A percentile compares a stretch with the other conserved stretches of the same genome.
These are phyloP conservation scores for Pseudachorutes palmiensis DNA, from an alignment of 1,140 invertebrate genomes.

Conservation along the genomic window DNA sequence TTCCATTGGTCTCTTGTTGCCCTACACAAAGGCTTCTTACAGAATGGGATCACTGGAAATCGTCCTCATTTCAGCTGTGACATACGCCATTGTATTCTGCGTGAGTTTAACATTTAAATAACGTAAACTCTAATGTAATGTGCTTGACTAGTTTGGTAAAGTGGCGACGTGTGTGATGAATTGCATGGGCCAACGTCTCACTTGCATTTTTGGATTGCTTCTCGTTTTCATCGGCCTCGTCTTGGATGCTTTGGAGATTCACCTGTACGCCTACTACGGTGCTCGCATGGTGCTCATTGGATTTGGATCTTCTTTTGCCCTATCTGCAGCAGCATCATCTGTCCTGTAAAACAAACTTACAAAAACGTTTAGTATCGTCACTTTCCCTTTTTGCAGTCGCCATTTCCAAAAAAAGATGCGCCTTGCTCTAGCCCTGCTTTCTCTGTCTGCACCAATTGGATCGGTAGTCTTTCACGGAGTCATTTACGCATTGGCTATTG, in stretches of 20 bases:
- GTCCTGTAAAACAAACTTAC: neutral
- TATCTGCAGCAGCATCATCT: constrained; percentile 10
- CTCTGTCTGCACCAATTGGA: constrained; percentile 1
- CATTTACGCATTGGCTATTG: neutral
- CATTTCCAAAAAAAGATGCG: constrained; percentile 6
- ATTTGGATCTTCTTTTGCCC: constrained; percentile 23
- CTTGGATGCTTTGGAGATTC: constrained; percentile 24
- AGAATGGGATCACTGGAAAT: constrained; percentile 15
- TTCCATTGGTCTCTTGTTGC: constrained; percentile 7
- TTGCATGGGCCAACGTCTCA: constrained; percentile 16
- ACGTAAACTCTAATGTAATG: neutral
- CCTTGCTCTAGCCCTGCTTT: neutral
- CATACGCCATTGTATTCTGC: constrained; percentile 1
- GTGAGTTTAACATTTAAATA: neutral
- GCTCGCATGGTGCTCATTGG: constrained; percentile 18
- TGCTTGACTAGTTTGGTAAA: neutral
- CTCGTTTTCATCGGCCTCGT: constrained; percentile 24
- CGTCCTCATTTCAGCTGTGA: constrained; percentile 5
- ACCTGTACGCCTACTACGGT: constrained; percentile 16
- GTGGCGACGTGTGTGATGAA: neutral
- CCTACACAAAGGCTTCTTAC: constrained; percentile 6
- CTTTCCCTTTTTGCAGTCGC: neutral
- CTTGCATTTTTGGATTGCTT: constrained; percentile 27
- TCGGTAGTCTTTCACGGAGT: constrained; percentile 14
- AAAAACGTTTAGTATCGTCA: neutral